These are phyloP conservation scores for Microhierax caerulescens DNA, from an alignment of 2,797 vertebrate genomes.

Conservation along the genomic window DNA sequence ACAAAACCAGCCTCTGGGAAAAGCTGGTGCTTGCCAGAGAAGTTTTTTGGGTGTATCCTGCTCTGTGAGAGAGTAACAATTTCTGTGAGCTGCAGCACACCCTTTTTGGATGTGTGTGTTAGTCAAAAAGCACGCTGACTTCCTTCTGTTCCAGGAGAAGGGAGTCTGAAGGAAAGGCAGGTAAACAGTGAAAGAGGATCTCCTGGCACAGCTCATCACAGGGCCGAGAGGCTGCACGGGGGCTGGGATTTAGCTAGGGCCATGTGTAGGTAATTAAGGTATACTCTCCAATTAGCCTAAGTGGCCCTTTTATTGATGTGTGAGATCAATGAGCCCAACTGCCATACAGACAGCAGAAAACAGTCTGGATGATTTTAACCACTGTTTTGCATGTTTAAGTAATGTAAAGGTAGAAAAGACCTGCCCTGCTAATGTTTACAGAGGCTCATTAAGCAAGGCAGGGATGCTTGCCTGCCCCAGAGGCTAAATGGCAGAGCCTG, in stretches of 20 bases:
- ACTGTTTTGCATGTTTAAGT: constrained; percentile 27
- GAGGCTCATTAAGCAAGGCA: background rate
- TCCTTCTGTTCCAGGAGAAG: constrained; percentile 19
- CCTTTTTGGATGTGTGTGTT: constrained; percentile 39
- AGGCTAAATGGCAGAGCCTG: background rate
- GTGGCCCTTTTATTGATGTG: background rate
- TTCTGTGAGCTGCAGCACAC: constrained; percentile 21
- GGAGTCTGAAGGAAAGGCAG: background rate
- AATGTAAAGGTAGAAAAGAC: background rate
- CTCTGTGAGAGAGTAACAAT: background rate
- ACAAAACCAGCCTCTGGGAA: constrained; percentile 1
- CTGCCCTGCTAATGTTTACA: constrained; percentile 6
- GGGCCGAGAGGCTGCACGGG: background rate
- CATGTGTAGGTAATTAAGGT: background rate
- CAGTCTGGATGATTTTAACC: background rate
- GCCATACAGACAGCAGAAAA: background rate
- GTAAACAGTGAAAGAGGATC: constrained; percentile 25
- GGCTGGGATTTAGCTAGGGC: background rate
- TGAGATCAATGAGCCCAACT: background rate
- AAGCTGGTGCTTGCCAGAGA: background rate
- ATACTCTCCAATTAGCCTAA: background rate
- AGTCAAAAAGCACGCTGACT: constrained; percentile 25
- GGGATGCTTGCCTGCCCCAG: background rate
- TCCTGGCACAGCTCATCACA: background rate
- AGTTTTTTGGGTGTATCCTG: constrained; percentile 11